Base-by-base conservation (phyloP, 2,113 vertebrate genomes). In the Nanorana parkeri region DNA sequence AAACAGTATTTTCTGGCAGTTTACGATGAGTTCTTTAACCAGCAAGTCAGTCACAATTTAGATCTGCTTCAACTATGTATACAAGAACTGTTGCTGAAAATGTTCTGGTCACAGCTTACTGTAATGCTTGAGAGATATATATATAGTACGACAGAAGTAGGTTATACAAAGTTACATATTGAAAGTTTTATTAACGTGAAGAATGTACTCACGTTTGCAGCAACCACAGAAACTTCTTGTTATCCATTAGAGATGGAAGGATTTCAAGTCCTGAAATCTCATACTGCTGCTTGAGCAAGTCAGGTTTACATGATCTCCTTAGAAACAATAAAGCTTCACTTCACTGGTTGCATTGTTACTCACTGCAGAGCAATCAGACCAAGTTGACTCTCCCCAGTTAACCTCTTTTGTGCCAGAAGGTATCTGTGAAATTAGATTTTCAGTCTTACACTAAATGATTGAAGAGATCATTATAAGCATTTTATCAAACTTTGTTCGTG, bases 321-420 rank as follows among this genome's bases (percentile, higher is more conserved):
- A 55, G 80, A 74, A 65, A 82, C 71, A 82, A 75, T 75, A 75
- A 4, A 52, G 47, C 58, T 19, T 66, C 71, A 47, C 28, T 47
- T 41, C 16, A 66, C 61, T 82, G 60, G 69, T 17, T 52, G 3
- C 61, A 74, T 10, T 26, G 61, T 28, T 41, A 81, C 80, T 58
- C 41, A 58, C 56, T 41, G 54, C 29, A 20, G 16, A 58, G 47
- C 4, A 6, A 7, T 21, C 3, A 55, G 41, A 19, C 21, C 10
- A 4, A 24, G 3, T 24, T 6, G 32, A 36, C 32, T 36, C n/a
- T 10, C n/a, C 23, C 4, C 1, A 10, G 8, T 60, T 73, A 74
- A 60, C 71, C 54, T 74, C 2, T 74, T 32, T 1, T 60, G 3
- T 60, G 13, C 54, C 28, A 73, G n/a, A 55, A 21, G 71, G 71